Percentiles rank a stretch among this genome's conserved stretches.
Evolutionary conservation across 2,888 invertebrate species (phyloP).

Genomic region (Sphinx pinastri): DNA sequence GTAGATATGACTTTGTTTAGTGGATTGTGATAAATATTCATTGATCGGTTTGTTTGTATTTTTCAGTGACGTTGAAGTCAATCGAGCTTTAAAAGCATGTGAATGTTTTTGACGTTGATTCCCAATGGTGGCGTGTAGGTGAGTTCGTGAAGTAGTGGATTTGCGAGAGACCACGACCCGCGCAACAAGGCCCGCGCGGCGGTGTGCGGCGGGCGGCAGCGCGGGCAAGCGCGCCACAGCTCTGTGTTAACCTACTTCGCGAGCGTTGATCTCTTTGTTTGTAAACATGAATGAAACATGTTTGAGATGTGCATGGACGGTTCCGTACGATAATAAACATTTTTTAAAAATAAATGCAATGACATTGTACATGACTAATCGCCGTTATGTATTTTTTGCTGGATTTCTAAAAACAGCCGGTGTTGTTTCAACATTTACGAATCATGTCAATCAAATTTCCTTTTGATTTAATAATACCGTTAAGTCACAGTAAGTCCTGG

Average conservation of each 20-base stretch:
- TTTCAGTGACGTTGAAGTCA: neutral
- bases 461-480: neutral
- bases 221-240: slow-evolving; percentile 45
- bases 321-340: slow-evolving; percentile 40
- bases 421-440: neutral
- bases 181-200: slow-evolving; percentile 67
- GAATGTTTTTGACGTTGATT: neutral
- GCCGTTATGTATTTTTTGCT: neutral
- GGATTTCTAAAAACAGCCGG: neutral
- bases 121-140: slow-evolving; percentile 29
- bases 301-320: slow-evolving; percentile 33
- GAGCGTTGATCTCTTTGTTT: slow-evolving; percentile 84
- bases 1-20: neutral
- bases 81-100: neutral
- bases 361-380: neutral
- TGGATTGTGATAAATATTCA: neutral
- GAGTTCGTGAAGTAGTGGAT: slow-evolving; percentile 39
- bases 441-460: neutral
- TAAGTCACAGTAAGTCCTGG: too few species aligned
- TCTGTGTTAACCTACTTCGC: slow-evolving; percentile 80
- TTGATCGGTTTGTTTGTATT: neutral
- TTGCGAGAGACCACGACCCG: slow-evolving; percentile 72
- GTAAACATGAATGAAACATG: slow-evolving; percentile 70
- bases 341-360: neutral
- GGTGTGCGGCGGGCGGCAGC: slow-evolving; percentile 34